phyloP scores from a whole-genome alignment of 1,140 invertebrate genomes.

The Aleiodes sp. region DNA sequence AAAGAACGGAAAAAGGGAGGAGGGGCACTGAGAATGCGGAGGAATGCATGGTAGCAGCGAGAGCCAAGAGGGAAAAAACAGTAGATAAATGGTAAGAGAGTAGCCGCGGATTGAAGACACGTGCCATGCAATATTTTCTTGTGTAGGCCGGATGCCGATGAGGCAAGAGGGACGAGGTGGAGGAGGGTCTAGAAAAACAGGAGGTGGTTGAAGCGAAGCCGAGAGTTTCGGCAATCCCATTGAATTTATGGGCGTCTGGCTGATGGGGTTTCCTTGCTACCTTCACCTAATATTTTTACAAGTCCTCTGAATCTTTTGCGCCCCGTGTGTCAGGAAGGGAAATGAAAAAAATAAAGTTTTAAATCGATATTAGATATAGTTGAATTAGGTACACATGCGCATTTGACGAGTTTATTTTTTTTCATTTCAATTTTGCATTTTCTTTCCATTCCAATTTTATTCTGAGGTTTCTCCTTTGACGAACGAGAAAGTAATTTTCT shows the following conservation, averaged over 20 bases:
- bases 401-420: not conserved
- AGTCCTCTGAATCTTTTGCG: slow-evolving; percentile 22
- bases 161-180: not conserved
- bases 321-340: too few species aligned
- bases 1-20: too few species aligned
- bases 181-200: too few species aligned
- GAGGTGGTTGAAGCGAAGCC: not conserved
- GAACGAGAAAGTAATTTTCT: too few species aligned
- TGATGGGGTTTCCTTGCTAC: slow-evolving; percentile 32
- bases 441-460: not conserved
- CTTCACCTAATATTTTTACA: slow-evolving; percentile 32
- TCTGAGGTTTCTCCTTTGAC: not conserved
- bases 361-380: not conserved
- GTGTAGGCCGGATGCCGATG: slow-evolving; percentile 46
- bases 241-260: slow-evolving; percentile 26
- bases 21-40: not conserved
- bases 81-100: slow-evolving; percentile 15
- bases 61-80: slow-evolving; percentile 24
- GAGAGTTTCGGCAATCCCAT: slow-evolving; percentile 19
- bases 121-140: slow-evolving; percentile 53
- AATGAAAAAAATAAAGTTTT: not conserved
- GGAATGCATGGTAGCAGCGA: not conserved
- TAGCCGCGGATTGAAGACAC: slow-evolving; percentile 44
- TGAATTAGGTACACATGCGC: not conserved
- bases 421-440: not conserved